phyloP scores from a whole-genome alignment of 2,797 vertebrate genomes.

The Cryptoprocta ferox region DNA sequence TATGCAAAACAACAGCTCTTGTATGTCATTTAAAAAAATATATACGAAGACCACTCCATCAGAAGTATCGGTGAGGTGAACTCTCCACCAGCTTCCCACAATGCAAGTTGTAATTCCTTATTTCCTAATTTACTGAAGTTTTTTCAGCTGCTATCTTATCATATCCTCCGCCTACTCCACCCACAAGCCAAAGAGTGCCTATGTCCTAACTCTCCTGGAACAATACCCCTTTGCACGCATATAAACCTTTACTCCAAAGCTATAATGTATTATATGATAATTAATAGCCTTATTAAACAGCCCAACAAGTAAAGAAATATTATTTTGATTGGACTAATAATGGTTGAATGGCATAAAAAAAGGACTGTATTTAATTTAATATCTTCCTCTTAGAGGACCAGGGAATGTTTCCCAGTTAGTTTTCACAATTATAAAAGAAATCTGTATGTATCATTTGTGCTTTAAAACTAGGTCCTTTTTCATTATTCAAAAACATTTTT shows the following conservation, averaged over 20 bases:
- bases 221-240: slow-evolving; percentile 65
- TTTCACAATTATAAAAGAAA: not conserved
- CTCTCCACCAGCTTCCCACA: not conserved
- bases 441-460: not conserved
- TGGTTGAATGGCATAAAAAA: not conserved
- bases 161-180: slow-evolving; percentile 1
- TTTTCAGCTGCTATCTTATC: slow-evolving; percentile 48
- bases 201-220: slow-evolving; percentile 29
- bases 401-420: not conserved
- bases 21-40: not conserved
- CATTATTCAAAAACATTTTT: not conserved
- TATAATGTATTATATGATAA: not conserved
- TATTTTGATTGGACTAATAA: not conserved
- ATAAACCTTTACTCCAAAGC: slow-evolving; percentile 14
- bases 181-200: slow-evolving; percentile 12
- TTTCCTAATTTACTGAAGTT: slow-evolving; percentile 62
- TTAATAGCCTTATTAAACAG: slow-evolving; percentile 39
- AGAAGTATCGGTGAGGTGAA: not conserved
- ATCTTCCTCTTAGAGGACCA: not conserved
- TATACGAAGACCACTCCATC: not conserved
- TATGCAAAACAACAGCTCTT: not conserved
- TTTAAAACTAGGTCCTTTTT: not conserved
- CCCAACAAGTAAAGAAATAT: not conserved
- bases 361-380: not conserved
- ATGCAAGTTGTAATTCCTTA: not conserved